These are phyloP conservation scores for Tragopan temminckii DNA, from an alignment of 2,797 vertebrate genomes.

Conservation along the genomic window DNA sequence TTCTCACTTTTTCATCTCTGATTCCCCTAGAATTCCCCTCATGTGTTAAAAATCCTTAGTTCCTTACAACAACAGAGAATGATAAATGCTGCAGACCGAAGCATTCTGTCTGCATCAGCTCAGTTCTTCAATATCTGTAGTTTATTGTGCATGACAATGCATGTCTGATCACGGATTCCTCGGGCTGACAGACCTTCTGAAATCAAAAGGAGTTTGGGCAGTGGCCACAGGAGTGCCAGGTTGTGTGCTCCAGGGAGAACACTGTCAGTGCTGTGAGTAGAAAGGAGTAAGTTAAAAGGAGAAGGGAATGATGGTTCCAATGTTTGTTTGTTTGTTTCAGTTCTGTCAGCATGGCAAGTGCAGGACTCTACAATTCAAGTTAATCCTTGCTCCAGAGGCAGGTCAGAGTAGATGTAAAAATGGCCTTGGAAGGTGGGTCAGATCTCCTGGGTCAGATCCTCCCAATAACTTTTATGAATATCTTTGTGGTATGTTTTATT, in stretches of 20 bases:
- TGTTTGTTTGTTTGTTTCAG: neutral
- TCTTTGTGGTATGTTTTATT: rapidly evolving
- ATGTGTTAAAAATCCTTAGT: neutral
- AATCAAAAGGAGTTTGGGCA: constrained; percentile 46
- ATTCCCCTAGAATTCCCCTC: neutral
- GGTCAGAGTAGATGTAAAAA: neutral
- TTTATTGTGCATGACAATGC: constrained; percentile 53
- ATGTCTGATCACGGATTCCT: constrained; percentile 26
- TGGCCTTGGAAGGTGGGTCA: neutral
- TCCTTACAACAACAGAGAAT: neutral
- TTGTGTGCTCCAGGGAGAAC: neutral
- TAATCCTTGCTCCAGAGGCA: neutral
- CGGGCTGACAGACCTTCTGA: neutral
- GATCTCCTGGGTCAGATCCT: neutral
- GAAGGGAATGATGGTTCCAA: neutral
- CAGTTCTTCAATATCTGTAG: constrained; percentile 5
- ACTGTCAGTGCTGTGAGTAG: neutral
- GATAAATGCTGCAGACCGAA: constrained; percentile 45
- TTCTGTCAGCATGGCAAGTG: neutral
- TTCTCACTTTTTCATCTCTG: neutral
- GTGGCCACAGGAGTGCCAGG: neutral
- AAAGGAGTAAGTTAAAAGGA: neutral
- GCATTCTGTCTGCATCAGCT: constrained; percentile 56
- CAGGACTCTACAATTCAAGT: neutral
- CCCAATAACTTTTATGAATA: neutral